Evolutionary conservation across 2,113 vertebrate genomes (phyloP).

Genomic region (Gobio gobio): DNA sequence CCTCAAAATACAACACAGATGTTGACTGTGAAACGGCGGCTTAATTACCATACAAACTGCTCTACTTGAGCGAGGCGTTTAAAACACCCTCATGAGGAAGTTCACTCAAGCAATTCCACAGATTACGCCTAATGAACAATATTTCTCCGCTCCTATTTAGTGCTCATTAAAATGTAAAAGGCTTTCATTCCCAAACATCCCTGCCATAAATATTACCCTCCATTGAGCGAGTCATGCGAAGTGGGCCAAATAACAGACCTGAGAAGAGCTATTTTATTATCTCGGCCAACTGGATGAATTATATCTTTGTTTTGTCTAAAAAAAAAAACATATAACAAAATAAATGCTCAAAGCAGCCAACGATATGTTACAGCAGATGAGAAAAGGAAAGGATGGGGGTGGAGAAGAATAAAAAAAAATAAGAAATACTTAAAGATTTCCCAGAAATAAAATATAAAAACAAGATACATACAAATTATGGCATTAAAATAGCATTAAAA

Average conservation of each 20-base stretch:
- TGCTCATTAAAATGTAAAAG: constrained; percentile 91
- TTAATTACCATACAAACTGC: constrained; percentile 99
- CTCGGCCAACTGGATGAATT: constrained; percentile 52
- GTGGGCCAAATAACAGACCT: constrained; percentile 59
- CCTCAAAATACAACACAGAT: constrained; percentile 88
- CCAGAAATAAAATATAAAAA: neutral
- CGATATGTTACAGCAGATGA: neutral
- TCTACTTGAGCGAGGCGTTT: constrained; percentile 96
- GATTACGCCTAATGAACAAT: constrained; percentile 92
- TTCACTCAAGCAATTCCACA: constrained; percentile 89
- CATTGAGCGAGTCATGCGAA: constrained; percentile 64
- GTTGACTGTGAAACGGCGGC: constrained; percentile 94
- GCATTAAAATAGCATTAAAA: constrained; percentile 23
- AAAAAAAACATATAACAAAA: constrained; percentile 39
- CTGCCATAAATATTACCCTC: constrained; percentile 83
- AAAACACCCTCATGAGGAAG: constrained; percentile 90
- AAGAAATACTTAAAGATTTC: neutral
- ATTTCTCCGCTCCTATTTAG: constrained; percentile 87
- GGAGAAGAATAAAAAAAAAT: neutral
- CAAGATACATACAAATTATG: neutral
- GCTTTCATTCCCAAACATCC: constrained; percentile 83
- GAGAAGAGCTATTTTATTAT: constrained; percentile 64
- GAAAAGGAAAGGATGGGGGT: neutral
- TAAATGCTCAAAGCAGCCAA: constrained; percentile 5
- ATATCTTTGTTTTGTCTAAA: constrained; percentile 58